A percentile compares a stretch with the other conserved stretches of the same genome.
phyloP scores from a whole-genome alignment of 2,888 invertebrate species.

The Kryphioiulus occultus region DNA sequence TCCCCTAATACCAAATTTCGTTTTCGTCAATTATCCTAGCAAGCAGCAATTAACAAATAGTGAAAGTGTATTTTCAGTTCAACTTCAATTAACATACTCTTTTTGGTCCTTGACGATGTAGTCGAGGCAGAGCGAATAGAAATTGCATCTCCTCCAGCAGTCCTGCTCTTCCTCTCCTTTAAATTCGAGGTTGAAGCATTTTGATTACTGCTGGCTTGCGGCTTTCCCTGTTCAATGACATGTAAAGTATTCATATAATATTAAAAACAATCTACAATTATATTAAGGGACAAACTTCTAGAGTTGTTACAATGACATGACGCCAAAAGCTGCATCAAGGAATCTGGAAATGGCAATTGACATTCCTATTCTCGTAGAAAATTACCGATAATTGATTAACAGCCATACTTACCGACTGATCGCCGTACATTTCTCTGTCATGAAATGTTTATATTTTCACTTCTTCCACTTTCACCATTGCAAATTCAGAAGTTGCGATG shows the following conservation, averaged over 20 bases:
- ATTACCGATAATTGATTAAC: neutral
- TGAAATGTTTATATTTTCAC: neutral
- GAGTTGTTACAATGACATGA: too few relatives aligned
- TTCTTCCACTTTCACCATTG: neutral
- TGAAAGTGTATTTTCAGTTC: neutral
- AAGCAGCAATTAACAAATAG: too few relatives aligned
- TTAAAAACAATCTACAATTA: neutral
- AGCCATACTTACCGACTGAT: neutral
- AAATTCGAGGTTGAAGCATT: neutral
- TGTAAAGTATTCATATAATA: neutral
- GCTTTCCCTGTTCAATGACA: neutral
- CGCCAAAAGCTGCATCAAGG: too few relatives aligned
- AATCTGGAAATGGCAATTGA: too few relatives aligned
- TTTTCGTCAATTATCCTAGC: too few relatives aligned
- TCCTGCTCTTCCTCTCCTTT: neutral
- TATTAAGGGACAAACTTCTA: too few relatives aligned
- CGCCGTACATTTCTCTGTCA: neutral
- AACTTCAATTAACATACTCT: neutral
- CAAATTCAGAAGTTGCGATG: too few relatives aligned
- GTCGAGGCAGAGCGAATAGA: neutral
- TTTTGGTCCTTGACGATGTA: neutral
- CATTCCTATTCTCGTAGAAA: too few relatives aligned
- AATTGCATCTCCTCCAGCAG: neutral
- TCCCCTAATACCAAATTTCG: too few relatives aligned
- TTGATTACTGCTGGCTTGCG: neutral